Base-by-base conservation (phyloP, 1,140 invertebrate species). In the Leptinotarsa defecta region DNA sequence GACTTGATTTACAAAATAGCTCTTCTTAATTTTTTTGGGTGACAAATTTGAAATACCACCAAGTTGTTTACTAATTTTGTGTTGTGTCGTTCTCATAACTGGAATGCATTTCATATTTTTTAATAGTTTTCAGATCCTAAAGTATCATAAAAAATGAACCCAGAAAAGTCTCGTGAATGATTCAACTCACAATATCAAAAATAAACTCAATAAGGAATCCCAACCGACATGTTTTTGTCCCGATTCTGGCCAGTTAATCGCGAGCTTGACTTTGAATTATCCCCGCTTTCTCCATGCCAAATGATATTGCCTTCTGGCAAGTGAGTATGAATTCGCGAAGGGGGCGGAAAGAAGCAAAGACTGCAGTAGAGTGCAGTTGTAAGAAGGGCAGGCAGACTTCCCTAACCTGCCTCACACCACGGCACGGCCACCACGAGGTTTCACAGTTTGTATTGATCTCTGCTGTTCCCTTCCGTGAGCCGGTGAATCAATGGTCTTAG, bases 341-440 rank as follows among this genome's bases (percentile, higher is more conserved):
- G 11, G 63, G 77, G 70, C 73, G 71, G 78, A 72, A 77, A 57
- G 73, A 77, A 71, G 76, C 73, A 75, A 79, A 79, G 78, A 79
- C 78, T 79, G 78, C 78, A 79, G 73, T 71, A 52, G 65, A 68
- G 62, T 74, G 72, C 72, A 74, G 72, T 48, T 43, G 20, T 74
- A 74, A 74, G 52, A 57, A 57, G 65, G 72, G 62, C 34, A 74
- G 62, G 73, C 74, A 74, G 74, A 76, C 76, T 77, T 78, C 80
- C 80, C 79, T 81, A 81, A 81, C 80, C 79, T 81, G 73, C 79
- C 80, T 74, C 80, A 81, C 80, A 81, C 79, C 80, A 81, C 80
- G 52, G 74, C 74, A 76, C 76, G 76, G 77, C 78, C 76, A 62
- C 48, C 74, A 75, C 52, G 52, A 57, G 52, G 17, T 57, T 57